Evolutionary conservation across 2,113 vertebrate genomes (phyloP).

Genomic region (Mungos mungo): DNA sequence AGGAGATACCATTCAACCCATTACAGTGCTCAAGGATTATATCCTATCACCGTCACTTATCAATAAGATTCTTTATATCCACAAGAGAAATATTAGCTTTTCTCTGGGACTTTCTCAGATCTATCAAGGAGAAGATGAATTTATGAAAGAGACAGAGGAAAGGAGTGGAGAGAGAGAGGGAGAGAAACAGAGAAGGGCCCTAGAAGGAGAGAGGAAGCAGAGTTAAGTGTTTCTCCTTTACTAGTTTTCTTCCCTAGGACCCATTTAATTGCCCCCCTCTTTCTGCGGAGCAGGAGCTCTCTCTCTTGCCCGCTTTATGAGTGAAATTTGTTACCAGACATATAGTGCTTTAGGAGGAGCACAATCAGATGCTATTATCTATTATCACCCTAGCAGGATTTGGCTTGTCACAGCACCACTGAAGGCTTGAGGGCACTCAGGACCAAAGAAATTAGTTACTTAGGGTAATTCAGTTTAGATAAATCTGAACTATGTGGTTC

Average conservation of each 20-base stretch:
- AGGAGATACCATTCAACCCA: neutral
- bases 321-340: neutral
- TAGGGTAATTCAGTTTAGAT: neutral
- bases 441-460: neutral
- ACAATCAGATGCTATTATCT: neutral
- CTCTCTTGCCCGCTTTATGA: neutral
- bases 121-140: neutral
- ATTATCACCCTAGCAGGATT: neutral
- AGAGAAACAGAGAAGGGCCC: neutral
- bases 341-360: neutral
- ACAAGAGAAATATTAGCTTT: neutral
- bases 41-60: neutral
- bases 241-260: neutral
- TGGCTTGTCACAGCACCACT: neutral
- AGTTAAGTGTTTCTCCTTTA: neutral
- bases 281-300: neutral
- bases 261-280: neutral
- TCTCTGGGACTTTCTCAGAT: neutral
- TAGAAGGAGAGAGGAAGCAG: neutral
- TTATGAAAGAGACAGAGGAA: neutral
- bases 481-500: neutral
- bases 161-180: no score
- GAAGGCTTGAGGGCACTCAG: neutral
- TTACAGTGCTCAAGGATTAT: neutral
- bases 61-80: neutral